Percentiles rank a stretch among this genome's conserved stretches.
Evolutionary conservation across 1,140 invertebrate species (phyloP).

Genomic region (Drosophila subpulchrella): DNA sequence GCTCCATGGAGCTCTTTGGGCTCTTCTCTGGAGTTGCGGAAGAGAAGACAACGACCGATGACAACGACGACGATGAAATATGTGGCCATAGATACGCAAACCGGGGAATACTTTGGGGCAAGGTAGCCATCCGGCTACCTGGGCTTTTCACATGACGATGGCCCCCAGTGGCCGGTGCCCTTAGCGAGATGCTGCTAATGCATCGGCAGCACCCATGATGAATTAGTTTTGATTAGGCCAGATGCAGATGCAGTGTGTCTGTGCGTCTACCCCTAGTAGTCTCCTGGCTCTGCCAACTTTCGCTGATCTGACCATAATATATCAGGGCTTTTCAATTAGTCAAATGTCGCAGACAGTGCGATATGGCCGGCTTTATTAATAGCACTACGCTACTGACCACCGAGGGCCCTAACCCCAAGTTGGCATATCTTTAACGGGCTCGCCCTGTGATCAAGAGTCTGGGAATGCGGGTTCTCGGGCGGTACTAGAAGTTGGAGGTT

Average conservation of each 20-base stretch:
- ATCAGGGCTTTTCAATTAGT: conserved; percentile 78
- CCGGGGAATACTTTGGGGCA: conserved; percentile 40
- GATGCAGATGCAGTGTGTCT: conserved; percentile 28
- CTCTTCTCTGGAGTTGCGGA: conserved; percentile 15
- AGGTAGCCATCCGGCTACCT: conserved; percentile 20
- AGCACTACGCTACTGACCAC: conserved; percentile 48
- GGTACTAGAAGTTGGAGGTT: background rate
- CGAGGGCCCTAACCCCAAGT: conserved; percentile 7
- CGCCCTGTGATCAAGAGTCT: conserved; percentile 11
- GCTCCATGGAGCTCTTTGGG: conserved; percentile 2
- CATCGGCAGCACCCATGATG: conserved; percentile 79
- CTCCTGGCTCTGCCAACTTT: conserved; percentile 51
- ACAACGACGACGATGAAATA: conserved; percentile 75
- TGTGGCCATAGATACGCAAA: conserved; percentile 68
- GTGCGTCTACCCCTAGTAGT: conserved; percentile 8
- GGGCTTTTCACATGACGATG: background rate
- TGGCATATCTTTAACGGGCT: conserved; percentile 15
- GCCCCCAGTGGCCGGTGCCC: conserved; percentile 16
- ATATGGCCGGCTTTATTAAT: conserved; percentile 73
- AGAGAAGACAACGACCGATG: conserved; percentile 48
- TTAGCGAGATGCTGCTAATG: conserved; percentile 62
- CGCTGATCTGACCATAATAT: conserved; percentile 69
- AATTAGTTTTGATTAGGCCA: conserved; percentile 80
- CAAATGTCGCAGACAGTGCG: conserved; percentile 71
- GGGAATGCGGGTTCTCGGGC: background rate